These are phyloP conservation scores for Fringilla coelebs DNA, from an alignment of 2,797 vertebrate genomes.

Conservation along the genomic window DNA sequence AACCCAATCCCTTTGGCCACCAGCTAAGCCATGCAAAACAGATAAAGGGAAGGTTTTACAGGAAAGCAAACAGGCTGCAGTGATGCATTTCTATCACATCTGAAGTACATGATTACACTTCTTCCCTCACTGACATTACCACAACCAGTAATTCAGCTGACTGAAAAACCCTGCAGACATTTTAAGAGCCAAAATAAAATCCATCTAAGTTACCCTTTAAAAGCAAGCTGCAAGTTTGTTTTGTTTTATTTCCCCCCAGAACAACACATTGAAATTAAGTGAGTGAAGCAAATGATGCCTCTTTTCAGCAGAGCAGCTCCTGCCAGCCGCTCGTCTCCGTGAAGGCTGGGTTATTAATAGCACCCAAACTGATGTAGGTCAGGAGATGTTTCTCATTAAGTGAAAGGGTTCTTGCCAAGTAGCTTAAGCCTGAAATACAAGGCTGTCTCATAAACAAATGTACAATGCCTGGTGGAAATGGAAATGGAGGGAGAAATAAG, in stretches of 20 bases:
- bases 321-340: not conserved
- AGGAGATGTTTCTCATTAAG: constrained; percentile 66
- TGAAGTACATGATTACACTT: not conserved
- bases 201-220: not conserved
- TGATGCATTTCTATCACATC: not conserved
- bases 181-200: not conserved
- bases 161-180: constrained; percentile 3
- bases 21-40: not conserved
- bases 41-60: not conserved
- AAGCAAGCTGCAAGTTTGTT: not conserved
- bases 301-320: constrained; percentile 7
- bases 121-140: not conserved
- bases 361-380: constrained; percentile 60
- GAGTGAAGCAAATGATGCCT: constrained; percentile 21
- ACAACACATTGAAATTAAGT: not conserved
- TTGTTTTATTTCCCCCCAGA: not conserved
- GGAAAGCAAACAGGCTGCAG: not conserved
- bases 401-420: constrained; percentile 48
- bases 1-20: not conserved
- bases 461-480: constrained; percentile 8
- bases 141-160: constrained; percentile 11
- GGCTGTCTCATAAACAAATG: constrained; percentile 52
- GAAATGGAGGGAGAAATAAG: constrained; percentile 11
- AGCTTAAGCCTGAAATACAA: constrained; percentile 46
- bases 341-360: constrained; percentile 57